Conservation (phyloP, 2,797 vertebrate species). For the Gorsachius magnificus region DNA sequence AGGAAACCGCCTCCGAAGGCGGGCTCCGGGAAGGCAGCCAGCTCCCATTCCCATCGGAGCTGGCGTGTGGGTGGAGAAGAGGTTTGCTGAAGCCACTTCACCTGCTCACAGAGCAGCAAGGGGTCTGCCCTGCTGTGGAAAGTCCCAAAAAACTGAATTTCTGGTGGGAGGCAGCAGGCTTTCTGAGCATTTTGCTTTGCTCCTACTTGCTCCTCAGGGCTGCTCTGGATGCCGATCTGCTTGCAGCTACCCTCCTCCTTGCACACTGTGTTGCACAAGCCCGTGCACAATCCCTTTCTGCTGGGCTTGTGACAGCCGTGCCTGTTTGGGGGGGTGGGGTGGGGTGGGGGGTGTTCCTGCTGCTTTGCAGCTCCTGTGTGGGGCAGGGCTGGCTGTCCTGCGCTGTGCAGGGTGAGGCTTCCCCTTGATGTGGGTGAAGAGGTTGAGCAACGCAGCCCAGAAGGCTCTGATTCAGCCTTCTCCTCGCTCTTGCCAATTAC, state of each 20-base stretch:
- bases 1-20: neutral
- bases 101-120: neutral
- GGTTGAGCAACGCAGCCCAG: neutral
- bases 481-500: neutral
- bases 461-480: conserved; percentile 20
- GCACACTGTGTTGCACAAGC: fast-evolving
- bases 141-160: neutral
- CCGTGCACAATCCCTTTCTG: neutral
- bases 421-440: conserved; percentile 1
- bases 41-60: neutral
- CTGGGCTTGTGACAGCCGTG: neutral
- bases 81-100: neutral
- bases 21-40: neutral
- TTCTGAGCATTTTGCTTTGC: neutral
- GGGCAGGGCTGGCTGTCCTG: neutral
- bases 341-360: neutral
- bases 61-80: neutral
- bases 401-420: neutral
- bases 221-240: neutral
- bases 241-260: neutral
- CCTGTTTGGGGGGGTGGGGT: fast-evolving
- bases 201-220: fast-evolving
- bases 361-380: neutral
- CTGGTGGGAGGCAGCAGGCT: neutral
- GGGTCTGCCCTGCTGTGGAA: neutral